These are phyloP conservation scores for Acanthopagrus latus DNA, from an alignment of 2,797 vertebrate species.

Conservation along the genomic window DNA sequence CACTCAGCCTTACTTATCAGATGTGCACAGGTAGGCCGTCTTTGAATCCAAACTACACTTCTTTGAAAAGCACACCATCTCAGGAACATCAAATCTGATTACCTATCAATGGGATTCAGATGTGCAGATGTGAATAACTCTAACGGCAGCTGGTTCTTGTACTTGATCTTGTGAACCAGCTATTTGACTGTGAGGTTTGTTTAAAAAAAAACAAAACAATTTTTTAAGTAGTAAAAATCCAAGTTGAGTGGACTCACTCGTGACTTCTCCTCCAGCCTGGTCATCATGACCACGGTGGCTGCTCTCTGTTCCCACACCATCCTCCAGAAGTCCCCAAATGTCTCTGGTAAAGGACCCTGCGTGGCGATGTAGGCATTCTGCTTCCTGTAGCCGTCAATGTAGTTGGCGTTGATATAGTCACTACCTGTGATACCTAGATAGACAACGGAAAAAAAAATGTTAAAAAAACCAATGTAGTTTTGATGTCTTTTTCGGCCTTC, in stretches of 20 bases:
- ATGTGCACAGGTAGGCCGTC: constrained; percentile 47
- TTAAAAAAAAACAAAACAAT: background rate
- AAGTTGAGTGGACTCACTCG: constrained; percentile 83
- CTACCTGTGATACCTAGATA: constrained; percentile 93
- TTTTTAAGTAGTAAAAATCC: background rate
- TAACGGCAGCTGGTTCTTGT: constrained; percentile 17
- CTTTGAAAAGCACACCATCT: constrained; percentile 43
- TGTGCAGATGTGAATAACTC: constrained; percentile 47
- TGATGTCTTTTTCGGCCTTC: background rate
- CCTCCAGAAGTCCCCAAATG: constrained; percentile 98
- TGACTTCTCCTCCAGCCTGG: constrained; percentile 96
- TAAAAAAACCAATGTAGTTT: background rate
- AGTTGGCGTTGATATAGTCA: constrained; percentile 98
- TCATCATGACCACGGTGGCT: constrained; percentile 98
- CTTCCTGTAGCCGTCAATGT: constrained; percentile 97
- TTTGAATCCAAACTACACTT: constrained; percentile 37
- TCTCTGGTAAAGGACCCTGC: constrained; percentile 95
- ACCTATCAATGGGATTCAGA: constrained; percentile 35
- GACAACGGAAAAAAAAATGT: background rate
- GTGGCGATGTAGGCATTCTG: constrained; percentile 99
- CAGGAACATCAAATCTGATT: constrained; percentile 53
- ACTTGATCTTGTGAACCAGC: constrained; percentile 21
- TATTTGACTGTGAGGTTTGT: constrained; percentile 41
- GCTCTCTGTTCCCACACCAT: constrained; percentile 99
- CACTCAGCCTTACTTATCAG: constrained; percentile 32